Conservation (phyloP, 2,888 invertebrate genomes). For the Proisotoma minuta region DNA sequence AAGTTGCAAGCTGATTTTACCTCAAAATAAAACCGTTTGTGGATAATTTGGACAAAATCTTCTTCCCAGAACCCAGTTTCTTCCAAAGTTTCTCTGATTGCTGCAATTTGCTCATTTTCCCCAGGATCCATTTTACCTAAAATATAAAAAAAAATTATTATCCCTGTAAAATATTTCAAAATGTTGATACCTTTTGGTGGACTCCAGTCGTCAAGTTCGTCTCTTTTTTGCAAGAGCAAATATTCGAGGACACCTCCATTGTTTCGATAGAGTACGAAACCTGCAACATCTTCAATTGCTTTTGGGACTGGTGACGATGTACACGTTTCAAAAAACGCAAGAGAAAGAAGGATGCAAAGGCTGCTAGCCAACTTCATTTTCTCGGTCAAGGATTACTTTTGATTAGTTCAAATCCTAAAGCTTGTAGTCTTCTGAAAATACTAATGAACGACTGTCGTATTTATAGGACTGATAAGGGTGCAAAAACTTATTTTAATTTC, state of each 20-base stretch:
- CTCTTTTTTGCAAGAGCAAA: not conserved
- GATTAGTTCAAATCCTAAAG: no score
- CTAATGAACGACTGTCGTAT: no score
- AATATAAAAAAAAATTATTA: not conserved
- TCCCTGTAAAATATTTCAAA: not conserved
- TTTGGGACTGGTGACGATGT: not conserved
- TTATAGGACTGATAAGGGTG: no score
- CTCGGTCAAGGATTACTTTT: no score
- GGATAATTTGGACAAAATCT: not conserved
- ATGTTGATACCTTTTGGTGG: not conserved
- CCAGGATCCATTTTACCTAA: slow-evolving; percentile 2
- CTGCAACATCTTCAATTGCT: not conserved
- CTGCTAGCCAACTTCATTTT: no score
- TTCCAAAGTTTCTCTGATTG: slow-evolving; percentile 1
- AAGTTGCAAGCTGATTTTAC: not conserved
- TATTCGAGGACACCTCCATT: not conserved
- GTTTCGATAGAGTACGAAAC: not conserved
- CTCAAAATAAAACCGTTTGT: slow-evolving; percentile 4
- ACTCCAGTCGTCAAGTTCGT: slow-evolving; percentile 3
- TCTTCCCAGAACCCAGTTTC: not conserved
- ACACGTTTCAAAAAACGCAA: no score
- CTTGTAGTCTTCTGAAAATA: no score
- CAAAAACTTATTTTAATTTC: no score
- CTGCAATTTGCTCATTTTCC: not conserved
- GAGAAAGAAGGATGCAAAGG: no score